phyloP scores from a whole-genome alignment of 2,888 invertebrate species.

The Papilio protenor region DNA sequence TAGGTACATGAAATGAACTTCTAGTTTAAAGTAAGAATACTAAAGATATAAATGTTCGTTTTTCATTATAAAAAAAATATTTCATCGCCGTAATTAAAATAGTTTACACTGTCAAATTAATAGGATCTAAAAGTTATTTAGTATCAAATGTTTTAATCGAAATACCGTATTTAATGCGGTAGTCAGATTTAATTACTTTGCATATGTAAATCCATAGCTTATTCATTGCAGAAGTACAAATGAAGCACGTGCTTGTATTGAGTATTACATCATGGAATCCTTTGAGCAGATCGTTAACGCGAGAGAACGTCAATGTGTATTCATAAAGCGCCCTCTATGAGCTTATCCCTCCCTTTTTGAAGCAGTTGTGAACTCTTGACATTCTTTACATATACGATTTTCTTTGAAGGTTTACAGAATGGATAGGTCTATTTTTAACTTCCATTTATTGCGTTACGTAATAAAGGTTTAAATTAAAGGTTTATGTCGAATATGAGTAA shows the following conservation, averaged over 20 bases:
- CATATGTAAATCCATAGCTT: not conserved
- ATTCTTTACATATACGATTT: not conserved
- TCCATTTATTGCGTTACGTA: not conserved
- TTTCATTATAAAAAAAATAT: too few relatives aligned
- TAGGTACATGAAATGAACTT: not conserved
- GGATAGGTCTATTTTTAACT: not conserved
- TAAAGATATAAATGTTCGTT: not conserved
- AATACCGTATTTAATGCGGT: too few relatives aligned
- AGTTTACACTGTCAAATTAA: not conserved
- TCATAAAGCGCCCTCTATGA: constrained; percentile 1
- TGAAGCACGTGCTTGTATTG: not conserved
- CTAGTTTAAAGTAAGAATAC: not conserved
- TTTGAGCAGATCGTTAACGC: constrained; percentile 5
- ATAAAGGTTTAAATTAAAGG: too few relatives aligned
- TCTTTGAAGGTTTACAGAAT: not conserved
- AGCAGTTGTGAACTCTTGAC: constrained; percentile 17
- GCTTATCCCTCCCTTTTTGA: not conserved
- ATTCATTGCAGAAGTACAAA: not conserved
- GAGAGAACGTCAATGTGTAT: constrained; percentile 1
- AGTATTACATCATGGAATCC: constrained; percentile 11
- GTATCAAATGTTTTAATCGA: not conserved
- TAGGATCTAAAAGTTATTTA: not conserved
- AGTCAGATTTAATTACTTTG: not conserved
- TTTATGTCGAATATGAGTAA: too few relatives aligned
- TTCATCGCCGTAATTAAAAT: not conserved